These are phyloP conservation scores for Cyprinodon brontotheroides DNA, from an alignment of 2,113 vertebrate species.

Conservation along the genomic window DNA sequence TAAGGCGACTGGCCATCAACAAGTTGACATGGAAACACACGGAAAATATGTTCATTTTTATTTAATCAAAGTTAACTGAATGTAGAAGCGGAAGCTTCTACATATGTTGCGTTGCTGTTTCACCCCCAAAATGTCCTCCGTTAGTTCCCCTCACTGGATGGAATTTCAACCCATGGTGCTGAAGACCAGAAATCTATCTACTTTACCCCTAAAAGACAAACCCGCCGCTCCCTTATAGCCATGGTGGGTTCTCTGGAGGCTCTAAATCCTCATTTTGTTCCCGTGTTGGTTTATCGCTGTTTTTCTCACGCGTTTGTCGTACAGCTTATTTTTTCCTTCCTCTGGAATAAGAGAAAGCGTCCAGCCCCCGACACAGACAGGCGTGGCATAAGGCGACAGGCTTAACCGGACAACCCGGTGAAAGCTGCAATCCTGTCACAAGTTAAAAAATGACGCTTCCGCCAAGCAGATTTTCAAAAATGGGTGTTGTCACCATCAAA, in stretches of 20 bases:
- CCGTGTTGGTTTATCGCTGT: conserved; percentile 27
- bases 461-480: too few relatives aligned
- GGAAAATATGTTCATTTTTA: not conserved
- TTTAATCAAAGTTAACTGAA: not conserved
- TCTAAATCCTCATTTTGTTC: conserved; percentile 55
- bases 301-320: conserved; percentile 58
- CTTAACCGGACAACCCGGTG: too few relatives aligned
- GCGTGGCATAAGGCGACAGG: conserved; percentile 21
- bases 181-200: too few relatives aligned
- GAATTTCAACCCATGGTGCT: conserved; percentile 63
- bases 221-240: conserved; percentile 95
- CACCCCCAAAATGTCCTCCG: conserved; percentile 10
- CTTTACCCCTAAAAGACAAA: conserved; percentile 97
- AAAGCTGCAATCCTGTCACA: accelerated
- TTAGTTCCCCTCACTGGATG: conserved; percentile 29
- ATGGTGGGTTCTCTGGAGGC: conserved; percentile 53
- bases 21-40: conserved; percentile 9
- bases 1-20: not conserved
- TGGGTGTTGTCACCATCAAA: too few relatives aligned
- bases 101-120: not conserved
- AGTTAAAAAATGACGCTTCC: not conserved
- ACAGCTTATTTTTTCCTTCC: conserved; percentile 27
- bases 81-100: not conserved
- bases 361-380: conserved; percentile 40
- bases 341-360: conserved; percentile 45